phyloP scores from a whole-genome alignment of 2,113 vertebrate genomes.

The Eulemur macaco region DNA sequence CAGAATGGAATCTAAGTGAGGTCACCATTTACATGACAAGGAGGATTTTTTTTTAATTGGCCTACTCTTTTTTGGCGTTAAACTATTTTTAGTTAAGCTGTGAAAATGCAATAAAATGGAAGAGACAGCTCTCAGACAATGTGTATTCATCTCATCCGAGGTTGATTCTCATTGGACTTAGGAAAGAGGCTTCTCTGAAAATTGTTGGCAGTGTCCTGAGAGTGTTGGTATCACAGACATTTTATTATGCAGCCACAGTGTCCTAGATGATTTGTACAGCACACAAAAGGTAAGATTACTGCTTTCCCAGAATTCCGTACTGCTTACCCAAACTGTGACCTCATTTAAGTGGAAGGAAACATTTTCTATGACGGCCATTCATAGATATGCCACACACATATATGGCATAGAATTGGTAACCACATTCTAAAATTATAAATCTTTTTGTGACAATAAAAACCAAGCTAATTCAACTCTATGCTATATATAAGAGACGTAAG shows the following conservation, averaged over 20 bases:
- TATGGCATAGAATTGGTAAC: neutral
- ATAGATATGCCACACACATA: neutral
- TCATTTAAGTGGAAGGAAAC: neutral
- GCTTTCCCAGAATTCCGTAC: neutral
- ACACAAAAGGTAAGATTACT: neutral
- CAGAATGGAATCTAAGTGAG: neutral
- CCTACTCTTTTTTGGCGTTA: neutral
- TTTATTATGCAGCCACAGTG: neutral
- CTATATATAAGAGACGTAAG: neutral
- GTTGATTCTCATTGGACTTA: neutral
- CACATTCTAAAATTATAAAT: neutral
- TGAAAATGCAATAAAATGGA: conserved; percentile 30
- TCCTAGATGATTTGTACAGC: neutral
- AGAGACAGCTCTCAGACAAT: neutral
- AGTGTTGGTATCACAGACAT: neutral
- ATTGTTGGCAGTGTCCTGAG: neutral
- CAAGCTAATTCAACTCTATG: neutral
- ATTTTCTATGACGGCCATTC: neutral
- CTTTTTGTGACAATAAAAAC: neutral
- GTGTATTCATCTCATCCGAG: neutral
- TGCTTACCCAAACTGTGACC: neutral
- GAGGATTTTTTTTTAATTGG: neutral
- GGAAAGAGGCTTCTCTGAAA: neutral
- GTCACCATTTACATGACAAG: neutral
- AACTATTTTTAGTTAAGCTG: neutral